A percentile compares a stretch with the other conserved stretches of the same genome.
Conservation (phyloP, 2,113 vertebrate species). For the Sturnira hondurensis region DNA sequence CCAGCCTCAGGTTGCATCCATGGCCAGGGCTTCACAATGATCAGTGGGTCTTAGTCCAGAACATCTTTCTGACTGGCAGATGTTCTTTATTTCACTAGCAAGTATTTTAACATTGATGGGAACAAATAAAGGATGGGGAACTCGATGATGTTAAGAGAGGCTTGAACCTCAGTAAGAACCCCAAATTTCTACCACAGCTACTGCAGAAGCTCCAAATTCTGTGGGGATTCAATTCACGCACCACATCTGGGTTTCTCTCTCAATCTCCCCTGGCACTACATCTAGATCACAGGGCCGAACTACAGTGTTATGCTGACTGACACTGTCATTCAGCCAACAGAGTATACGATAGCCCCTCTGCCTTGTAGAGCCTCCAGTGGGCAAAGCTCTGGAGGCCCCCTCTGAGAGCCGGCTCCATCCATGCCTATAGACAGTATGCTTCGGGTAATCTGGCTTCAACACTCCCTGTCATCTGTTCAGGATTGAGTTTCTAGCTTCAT, state of each 20-base stretch:
- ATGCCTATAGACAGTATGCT: neutral
- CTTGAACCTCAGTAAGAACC: neutral
- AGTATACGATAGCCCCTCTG: neutral
- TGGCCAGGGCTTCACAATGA: neutral
- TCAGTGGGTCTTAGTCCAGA: neutral
- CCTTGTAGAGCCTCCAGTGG: neutral
- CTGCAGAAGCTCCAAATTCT: neutral
- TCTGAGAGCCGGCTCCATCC: too few relatives aligned
- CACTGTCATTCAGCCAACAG: neutral
- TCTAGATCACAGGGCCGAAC: neutral
- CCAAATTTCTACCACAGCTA: neutral
- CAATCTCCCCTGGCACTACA: neutral
- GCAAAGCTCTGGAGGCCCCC: neutral
- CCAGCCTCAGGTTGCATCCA: neutral
- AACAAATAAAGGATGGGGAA: neutral
- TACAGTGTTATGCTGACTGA: neutral
- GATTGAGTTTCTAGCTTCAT: neutral
- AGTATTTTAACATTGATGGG: conserved; percentile 10
- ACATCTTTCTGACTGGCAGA: neutral
- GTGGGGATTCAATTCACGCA: neutral
- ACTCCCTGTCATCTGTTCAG: neutral
- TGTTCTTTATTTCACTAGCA: conserved; percentile 1
- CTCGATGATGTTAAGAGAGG: neutral
- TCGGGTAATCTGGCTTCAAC: neutral
- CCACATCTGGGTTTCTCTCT: neutral